phyloP scores from a whole-genome alignment of 1,140 invertebrate species.

The Zaprionus gabonicus region DNA sequence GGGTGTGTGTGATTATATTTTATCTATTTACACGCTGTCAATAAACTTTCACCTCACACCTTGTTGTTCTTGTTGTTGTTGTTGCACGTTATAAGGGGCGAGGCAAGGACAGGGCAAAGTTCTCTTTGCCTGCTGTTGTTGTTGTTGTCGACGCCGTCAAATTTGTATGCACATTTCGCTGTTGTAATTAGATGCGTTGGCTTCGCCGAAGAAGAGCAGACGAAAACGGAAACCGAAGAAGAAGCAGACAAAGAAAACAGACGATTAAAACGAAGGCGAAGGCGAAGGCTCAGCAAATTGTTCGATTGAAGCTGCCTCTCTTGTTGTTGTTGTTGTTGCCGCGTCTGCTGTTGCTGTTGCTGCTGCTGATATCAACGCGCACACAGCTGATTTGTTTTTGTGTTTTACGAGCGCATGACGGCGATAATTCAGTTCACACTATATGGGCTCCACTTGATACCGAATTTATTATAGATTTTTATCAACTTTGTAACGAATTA shows the following conservation, averaged over 20 bases:
- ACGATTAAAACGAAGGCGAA: not conserved
- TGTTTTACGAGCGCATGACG: slow-evolving; percentile 19
- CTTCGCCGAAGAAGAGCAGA: not conserved
- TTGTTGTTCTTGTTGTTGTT: slow-evolving; percentile 10
- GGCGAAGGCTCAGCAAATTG: slow-evolving; percentile 12
- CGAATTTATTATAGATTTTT: slow-evolving; percentile 20
- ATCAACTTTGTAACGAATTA: slow-evolving; percentile 19
- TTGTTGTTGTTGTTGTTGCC: slow-evolving; percentile 23
- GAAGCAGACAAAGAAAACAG: slow-evolving; percentile 12
- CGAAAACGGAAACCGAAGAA: not conserved
- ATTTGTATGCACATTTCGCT: slow-evolving; percentile 31
- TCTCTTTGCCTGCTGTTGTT: slow-evolving; percentile 16
- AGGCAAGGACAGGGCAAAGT: slow-evolving; percentile 40
- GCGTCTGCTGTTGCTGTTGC: not conserved
- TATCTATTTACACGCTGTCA: not conserved
- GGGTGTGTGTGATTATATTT: slow-evolving; percentile 1
- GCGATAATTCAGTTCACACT: not conserved
- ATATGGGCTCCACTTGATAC: slow-evolving; percentile 12
- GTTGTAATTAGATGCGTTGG: slow-evolving; percentile 9
- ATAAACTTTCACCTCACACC: slow-evolving; percentile 31
- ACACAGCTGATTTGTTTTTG: slow-evolving; percentile 6
- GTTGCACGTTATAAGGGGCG: not conserved
- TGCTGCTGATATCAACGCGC: slow-evolving; percentile 29
- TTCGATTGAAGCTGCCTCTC: slow-evolving; percentile 14
- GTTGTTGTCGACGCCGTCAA: slow-evolving; percentile 14